Evolutionary conservation across 2,888 invertebrate genomes (phyloP).

Genomic region (Eretmocerus hayati): DNA sequence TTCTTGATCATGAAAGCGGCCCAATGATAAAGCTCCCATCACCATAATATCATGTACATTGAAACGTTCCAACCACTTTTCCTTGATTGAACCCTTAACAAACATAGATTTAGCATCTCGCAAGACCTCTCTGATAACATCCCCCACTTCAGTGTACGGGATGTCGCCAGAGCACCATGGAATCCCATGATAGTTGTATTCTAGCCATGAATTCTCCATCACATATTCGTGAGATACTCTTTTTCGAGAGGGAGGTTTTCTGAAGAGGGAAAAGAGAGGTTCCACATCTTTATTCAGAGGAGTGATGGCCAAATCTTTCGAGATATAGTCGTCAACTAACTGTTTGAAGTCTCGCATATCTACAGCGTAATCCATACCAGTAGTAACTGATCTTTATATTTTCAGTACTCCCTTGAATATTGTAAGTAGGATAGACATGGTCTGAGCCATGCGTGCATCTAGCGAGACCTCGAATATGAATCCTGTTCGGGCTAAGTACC

Average conservation of each 20-base stretch:
- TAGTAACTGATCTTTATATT: no score
- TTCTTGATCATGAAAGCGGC: no score
- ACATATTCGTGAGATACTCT: neutral
- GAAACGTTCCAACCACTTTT: neutral
- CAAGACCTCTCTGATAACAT: neutral
- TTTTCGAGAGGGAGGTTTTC: neutral
- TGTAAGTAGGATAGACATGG: no score
- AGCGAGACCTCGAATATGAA: no score
- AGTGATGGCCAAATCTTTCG: neutral
- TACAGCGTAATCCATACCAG: no score
- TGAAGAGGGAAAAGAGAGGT: neutral
- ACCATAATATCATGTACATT: no score
- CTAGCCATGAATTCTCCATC: neutral
- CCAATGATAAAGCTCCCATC: no score
- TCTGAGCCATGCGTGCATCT: no score
- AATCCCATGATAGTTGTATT: neutral
- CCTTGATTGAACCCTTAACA: neutral
- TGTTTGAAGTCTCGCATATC: no score
- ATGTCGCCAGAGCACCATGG: neutral
- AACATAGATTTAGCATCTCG: neutral
- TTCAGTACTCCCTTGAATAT: no score
- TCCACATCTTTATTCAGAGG: neutral
- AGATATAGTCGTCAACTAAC: neutral
- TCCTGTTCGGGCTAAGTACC: no score
- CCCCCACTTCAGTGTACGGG: neutral